Evolutionary conservation across 1,140 invertebrate species (phyloP).

Genomic region (Drosophila fuyamai): DNA sequence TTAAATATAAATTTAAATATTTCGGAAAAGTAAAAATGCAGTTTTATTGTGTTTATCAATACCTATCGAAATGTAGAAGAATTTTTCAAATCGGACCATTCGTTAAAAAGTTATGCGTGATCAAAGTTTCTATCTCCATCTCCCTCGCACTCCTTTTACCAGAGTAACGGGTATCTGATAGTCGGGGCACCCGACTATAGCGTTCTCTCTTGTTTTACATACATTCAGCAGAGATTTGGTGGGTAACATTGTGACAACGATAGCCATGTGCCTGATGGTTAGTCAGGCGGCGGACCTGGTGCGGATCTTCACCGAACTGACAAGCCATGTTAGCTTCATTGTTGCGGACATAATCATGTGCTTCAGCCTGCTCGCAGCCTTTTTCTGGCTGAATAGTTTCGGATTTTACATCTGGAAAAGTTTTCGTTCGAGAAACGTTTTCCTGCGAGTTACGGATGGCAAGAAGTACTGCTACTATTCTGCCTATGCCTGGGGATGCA

Average conservation of each 20-base stretch:
- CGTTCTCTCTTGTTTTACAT: no score
- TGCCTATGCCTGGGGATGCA: constrained; percentile 91
- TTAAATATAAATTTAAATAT: no score
- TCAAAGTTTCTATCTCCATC: no score
- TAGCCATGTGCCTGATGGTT: constrained; percentile 90
- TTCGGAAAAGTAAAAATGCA: no score
- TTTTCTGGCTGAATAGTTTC: constrained; percentile 93
- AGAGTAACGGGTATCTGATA: no score
- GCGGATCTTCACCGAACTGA: constrained; percentile 91
- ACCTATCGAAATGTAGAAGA: no score
- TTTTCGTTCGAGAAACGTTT: constrained; percentile 93
- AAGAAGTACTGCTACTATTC: constrained; percentile 94
- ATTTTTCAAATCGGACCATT: no score
- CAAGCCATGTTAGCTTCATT: constrained; percentile 91
- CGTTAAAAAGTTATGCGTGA: no score
- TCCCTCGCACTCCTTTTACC: no score
- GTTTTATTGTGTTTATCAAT: no score
- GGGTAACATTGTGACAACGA: constrained; percentile 93
- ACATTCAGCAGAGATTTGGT: constrained; percentile 88
- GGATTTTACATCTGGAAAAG: constrained; percentile 95
- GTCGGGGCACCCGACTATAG: no score
- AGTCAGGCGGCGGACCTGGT: constrained; percentile 91
- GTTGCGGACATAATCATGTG: constrained; percentile 91
- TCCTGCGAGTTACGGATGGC: constrained; percentile 92
- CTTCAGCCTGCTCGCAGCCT: constrained; percentile 90